Evolutionary conservation across 2,888 invertebrate genomes (phyloP).

Genomic region (Archips crataeganus): DNA sequence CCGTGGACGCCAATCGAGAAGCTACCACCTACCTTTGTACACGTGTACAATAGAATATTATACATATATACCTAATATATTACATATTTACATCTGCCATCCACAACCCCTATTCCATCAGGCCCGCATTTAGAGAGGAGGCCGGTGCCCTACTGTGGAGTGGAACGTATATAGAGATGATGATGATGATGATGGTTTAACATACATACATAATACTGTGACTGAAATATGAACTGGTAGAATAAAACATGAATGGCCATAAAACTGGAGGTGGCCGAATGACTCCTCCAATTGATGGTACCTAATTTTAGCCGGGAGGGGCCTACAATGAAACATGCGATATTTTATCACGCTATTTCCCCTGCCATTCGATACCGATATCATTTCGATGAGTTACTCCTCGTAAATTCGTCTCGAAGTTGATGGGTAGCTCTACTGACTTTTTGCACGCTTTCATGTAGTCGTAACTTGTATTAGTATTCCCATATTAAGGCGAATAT

Average conservation of each 20-base stretch:
- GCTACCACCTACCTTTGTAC: no score
- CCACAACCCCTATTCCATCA: no score
- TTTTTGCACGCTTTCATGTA: slow-evolving; percentile 2
- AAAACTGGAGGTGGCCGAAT: slow-evolving; percentile 43
- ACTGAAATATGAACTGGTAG: slow-evolving; percentile 11
- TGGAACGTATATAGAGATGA: no score
- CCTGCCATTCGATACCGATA: slow-evolving; percentile 26
- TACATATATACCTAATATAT: no score
- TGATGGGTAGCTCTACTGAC: neutral
- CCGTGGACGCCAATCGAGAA: no score
- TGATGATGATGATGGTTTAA: neutral
- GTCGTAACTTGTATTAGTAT: no score
- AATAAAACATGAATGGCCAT: slow-evolving; percentile 11
- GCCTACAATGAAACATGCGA: slow-evolving; percentile 33
- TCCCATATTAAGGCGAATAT: no score
- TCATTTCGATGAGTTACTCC: slow-evolving; percentile 14
- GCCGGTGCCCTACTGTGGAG: no score
- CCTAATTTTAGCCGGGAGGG: slow-evolving; percentile 46
- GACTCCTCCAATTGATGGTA: slow-evolving; percentile 33
- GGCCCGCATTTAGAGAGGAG: no score
- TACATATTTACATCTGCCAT: no score
- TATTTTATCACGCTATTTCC: slow-evolving; percentile 30
- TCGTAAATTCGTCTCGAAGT: slow-evolving; percentile 2
- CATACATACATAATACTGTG: neutral
- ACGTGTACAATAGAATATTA: no score